phyloP scores from a whole-genome alignment of 2,113 vertebrate genomes.

The Romanogobio albipinnatus region DNA sequence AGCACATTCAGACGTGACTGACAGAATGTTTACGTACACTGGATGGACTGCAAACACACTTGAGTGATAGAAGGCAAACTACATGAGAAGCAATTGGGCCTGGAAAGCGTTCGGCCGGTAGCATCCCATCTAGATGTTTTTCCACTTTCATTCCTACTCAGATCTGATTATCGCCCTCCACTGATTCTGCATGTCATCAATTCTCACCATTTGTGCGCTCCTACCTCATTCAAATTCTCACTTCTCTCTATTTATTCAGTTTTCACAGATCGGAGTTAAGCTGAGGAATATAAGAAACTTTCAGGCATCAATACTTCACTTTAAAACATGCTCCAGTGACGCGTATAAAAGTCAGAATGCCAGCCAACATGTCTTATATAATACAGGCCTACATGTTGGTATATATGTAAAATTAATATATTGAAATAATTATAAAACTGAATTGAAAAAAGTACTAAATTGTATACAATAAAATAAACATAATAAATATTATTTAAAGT shows the following conservation, averaged over 20 bases:
- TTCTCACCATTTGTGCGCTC: background rate
- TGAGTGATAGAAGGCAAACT: slow-evolving; percentile 21
- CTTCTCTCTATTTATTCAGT: background rate
- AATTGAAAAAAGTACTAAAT: background rate
- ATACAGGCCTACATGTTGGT: background rate
- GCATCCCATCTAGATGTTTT: background rate
- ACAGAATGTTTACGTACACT: background rate
- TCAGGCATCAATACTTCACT: background rate
- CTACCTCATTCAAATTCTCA: background rate
- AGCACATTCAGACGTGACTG: background rate
- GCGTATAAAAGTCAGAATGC: background rate
- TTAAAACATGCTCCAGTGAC: background rate
- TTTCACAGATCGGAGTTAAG: background rate
- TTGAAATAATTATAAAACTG: background rate
- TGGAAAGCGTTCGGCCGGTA: background rate
- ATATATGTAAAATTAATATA: background rate
- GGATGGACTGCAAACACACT: background rate
- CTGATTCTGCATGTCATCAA: slow-evolving; percentile 16
- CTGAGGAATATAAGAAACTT: background rate
- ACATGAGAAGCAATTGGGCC: background rate
- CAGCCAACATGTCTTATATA: background rate
- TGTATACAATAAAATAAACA: background rate
- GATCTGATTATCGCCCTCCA: background rate
- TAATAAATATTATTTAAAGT: background rate
- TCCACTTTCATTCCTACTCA: background rate